Conservation (phyloP, 2,113 vertebrate species). For the Misgurnus anguillicaudatus region DNA sequence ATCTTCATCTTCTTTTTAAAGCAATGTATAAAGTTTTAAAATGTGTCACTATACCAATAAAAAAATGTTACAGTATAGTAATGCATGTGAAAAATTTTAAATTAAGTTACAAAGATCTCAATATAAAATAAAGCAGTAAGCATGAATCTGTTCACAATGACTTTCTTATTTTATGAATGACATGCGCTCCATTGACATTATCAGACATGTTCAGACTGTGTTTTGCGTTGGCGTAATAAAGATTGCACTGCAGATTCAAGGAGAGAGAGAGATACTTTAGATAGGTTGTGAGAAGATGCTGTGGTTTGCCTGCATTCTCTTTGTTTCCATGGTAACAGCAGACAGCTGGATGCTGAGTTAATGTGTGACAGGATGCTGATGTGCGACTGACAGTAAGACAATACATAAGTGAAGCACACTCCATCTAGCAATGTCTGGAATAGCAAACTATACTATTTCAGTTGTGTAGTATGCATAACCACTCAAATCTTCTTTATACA, state of each 20-base stretch:
- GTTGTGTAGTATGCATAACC: neutral
- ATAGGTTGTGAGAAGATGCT: constrained; percentile 17
- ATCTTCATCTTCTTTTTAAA: too few species aligned
- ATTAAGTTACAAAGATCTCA: too few species aligned
- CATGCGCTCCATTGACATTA: neutral
- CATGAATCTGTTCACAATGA: too few species aligned
- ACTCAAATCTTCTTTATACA: too few species aligned
- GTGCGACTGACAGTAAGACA: neutral
- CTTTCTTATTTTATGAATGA: neutral
- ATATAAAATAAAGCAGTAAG: too few species aligned
- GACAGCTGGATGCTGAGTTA: constrained; percentile 34
- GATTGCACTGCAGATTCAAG: constrained; percentile 14
- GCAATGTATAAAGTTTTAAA: too few species aligned
- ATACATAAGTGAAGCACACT: neutral
- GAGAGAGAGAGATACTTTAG: neutral
- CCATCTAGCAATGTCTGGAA: neutral
- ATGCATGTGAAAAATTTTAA: too few species aligned
- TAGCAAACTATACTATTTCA: neutral
- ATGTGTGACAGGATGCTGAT: constrained; percentile 10
- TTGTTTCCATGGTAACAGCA: constrained; percentile 68
- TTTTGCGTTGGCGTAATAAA: neutral
- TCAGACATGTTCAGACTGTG: neutral
- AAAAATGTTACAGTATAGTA: too few species aligned
- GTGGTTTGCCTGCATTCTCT: constrained; percentile 32
- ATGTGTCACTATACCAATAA: too few species aligned